These are phyloP conservation scores for Drosophila barbarae DNA, from an alignment of 2,888 invertebrate genomes.

Conservation along the genomic window DNA sequence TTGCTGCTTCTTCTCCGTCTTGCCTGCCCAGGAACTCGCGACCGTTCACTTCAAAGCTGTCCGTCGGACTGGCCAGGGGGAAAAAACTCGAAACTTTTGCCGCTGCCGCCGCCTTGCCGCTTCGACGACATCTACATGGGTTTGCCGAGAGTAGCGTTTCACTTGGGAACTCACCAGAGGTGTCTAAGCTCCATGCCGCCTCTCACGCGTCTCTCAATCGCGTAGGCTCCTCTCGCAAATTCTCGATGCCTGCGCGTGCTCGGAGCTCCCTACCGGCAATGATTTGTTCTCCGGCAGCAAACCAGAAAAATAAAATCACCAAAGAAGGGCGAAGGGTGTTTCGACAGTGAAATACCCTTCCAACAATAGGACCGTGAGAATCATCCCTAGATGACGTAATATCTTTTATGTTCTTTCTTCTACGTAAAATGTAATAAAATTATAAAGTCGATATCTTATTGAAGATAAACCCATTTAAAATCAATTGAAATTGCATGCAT, in stretches of 20 bases:
- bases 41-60: conserved; percentile 75
- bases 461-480: too few species aligned
- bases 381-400: too few species aligned
- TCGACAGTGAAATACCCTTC: background rate
- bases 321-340: background rate
- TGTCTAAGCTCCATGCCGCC: conserved; percentile 4
- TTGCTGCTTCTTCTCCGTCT: conserved; percentile 46
- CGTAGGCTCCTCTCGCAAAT: conserved; percentile 39
- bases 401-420: too few species aligned
- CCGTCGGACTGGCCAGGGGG: conserved; percentile 71
- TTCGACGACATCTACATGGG: conserved; percentile 19
- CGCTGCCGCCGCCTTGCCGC: conserved; percentile 31
- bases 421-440: too few species aligned
- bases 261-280: conserved; percentile 42
- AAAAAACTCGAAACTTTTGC: conserved; percentile 65
- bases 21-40: conserved; percentile 48
- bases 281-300: conserved; percentile 38
- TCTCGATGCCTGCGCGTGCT: conserved; percentile 48
- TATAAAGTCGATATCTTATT: too few species aligned
- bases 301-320: background rate
- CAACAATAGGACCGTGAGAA: background rate
- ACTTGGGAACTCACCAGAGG: conserved; percentile 3
- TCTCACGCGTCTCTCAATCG: conserved; percentile 26
- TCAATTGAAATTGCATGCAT: too few species aligned
- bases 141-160: conserved; percentile 15